Evolutionary conservation across 2,888 invertebrate genomes (phyloP), one percentile per base, ranked within the genome.

Genomic region (Auanema freiburgensis): DNA sequence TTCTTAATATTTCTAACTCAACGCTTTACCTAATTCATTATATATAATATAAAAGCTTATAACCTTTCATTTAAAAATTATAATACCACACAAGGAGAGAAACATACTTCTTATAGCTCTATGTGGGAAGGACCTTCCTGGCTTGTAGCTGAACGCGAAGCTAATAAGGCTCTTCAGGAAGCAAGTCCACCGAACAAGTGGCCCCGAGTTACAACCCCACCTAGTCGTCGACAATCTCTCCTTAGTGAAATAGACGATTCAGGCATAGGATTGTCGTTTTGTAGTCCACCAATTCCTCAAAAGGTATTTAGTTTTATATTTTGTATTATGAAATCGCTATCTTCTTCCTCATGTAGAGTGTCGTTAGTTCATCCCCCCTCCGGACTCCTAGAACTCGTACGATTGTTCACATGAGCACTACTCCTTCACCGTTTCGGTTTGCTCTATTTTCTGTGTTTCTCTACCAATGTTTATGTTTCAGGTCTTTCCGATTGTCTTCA

Each of bases 101-200:
- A 33, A 33, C 33, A 33, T 33, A 33, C 8, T 3, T 33, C 4
- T 33, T 33, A 33, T 33, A 33, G 33, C 33, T 33, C 33, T 12
- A 60, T 60, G 60, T 60, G 60, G 60, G 60, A 60, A 40, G 60
- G 60, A 16, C 60, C 60, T n/a, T 60, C 60, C 16, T 60, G 60
- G 60, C 60, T 41, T 33, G 49, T 49, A 11, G 53, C 53, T 14
- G 51, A 40, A 16, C 41, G n/a, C n/a, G 51, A 40, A n/a, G 62
- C 49, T 8, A 33, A 40, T 46, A 21, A 46, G 46, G 21, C 21
- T 46, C 46, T 46, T 46, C 46, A 46, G 5, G 63, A 43, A 41
- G 25, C 40, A 18, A 63, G 63, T 46, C 63, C 63, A 8, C 63
- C 63, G 3, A 58, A 44, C n/a, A 63, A 63, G 54, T 63, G 63